Conservation (phyloP, 2,113 vertebrate genomes). For the Xyliphius kryptos region DNA sequence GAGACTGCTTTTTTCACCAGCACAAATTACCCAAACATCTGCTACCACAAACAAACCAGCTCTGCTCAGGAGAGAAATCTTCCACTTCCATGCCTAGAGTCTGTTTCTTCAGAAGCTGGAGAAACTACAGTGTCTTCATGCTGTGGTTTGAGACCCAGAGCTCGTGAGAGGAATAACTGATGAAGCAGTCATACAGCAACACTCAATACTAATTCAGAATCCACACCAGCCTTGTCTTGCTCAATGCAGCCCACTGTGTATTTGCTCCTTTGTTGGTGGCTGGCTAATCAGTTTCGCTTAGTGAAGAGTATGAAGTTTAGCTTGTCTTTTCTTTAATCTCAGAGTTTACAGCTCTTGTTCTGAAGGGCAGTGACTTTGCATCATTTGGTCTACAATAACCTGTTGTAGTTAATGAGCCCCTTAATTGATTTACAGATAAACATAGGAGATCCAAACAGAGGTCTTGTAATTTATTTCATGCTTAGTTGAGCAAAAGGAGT, state of each 20-base stretch:
- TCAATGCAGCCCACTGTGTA: no score
- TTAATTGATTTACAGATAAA: not conserved
- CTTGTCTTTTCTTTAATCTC: constrained; percentile 9
- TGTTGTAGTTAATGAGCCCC: not conserved
- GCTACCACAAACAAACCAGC: constrained; percentile 7
- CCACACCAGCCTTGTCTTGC: no score
- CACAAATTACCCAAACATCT: constrained; percentile 24
- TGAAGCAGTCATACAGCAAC: not conserved
- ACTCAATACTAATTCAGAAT: not conserved
- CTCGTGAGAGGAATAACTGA: not conserved
- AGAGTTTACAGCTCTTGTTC: not conserved
- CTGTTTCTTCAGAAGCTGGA: constrained; percentile 10
- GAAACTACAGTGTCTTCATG: constrained; percentile 10
- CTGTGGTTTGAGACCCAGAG: constrained; percentile 15
- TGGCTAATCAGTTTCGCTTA: not conserved
- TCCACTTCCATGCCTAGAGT: not conserved
- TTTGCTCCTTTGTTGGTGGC: not conserved
- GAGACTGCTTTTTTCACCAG: constrained; percentile 17
- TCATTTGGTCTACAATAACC: not conserved
- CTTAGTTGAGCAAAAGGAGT: no score
- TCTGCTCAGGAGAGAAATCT: constrained; percentile 11
- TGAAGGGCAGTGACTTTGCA: not conserved
- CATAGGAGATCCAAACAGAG: not conserved
- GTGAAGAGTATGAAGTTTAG: not conserved
- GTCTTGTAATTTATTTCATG: no score